A percentile compares a stretch with the other conserved stretches of the same genome.
phyloP scores from a whole-genome alignment of 1,140 invertebrate genomes.

The Chelonus insularis region DNA sequence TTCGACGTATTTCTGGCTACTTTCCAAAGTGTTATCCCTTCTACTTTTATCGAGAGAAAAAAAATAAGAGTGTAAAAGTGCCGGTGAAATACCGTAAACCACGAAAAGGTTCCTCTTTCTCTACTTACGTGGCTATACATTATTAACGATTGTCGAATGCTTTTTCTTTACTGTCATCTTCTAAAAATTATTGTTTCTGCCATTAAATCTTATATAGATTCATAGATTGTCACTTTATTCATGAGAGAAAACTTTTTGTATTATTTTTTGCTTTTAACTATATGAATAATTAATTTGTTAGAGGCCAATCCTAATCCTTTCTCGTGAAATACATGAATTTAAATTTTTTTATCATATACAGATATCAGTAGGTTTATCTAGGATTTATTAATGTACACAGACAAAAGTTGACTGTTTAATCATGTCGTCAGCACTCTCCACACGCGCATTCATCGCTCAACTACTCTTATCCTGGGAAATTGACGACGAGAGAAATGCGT shows the following conservation, averaged over 20 bases:
- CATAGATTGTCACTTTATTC: neutral
- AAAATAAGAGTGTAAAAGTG: constrained; percentile 31
- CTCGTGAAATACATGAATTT: too few species aligned
- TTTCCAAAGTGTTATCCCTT: constrained; percentile 31
- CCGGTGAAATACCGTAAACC: constrained; percentile 32
- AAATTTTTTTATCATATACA: neutral
- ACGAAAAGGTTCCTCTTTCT: neutral
- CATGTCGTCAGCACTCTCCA: constrained; percentile 10
- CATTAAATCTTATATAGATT: neutral
- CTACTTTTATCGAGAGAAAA: constrained; percentile 23
- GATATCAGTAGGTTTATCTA: neutral
- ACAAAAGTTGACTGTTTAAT: constrained; percentile 16
- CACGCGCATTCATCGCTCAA: neutral
- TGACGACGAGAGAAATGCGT: constrained; percentile 12
- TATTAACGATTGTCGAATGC: neutral
- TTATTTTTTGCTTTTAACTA: too few species aligned
- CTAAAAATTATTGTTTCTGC: neutral
- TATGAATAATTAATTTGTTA: too few species aligned
- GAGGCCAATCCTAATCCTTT: too few species aligned
- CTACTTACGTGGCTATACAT: neutral
- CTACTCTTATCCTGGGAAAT: constrained; percentile 16
- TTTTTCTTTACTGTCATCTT: neutral
- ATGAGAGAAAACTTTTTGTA: too few species aligned
- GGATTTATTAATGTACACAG: constrained; percentile 3
- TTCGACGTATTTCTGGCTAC: constrained; percentile 27